Conservation (phyloP, 1,140 invertebrate species). For the Aphelenchoides fujianensis region DNA sequence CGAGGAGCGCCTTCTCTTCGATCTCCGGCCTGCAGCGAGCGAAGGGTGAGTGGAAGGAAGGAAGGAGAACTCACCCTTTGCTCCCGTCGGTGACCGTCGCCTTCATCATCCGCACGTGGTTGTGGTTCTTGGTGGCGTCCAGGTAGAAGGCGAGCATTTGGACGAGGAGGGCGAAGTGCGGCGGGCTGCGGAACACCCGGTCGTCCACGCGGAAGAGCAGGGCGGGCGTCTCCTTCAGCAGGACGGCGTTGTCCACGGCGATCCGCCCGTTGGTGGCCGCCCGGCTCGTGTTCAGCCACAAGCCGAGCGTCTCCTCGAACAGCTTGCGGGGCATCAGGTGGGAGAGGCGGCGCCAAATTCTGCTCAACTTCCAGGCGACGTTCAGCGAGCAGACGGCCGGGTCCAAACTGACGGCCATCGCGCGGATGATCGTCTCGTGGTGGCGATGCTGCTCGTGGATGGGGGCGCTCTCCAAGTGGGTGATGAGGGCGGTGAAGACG, state of each 20-base stretch:
- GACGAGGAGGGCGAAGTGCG: constrained; percentile 39
- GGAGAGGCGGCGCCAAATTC: constrained; percentile 42
- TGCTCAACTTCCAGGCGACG: constrained; percentile 29
- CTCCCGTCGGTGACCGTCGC: constrained; percentile 9
- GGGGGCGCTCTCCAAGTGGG: constrained; percentile 28
- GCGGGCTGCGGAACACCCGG: constrained; percentile 40
- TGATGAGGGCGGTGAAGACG: constrained; percentile 16
- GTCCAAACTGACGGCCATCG: constrained; percentile 38
- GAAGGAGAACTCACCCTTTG: constrained; percentile 11
- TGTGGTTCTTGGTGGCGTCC: constrained; percentile 41
- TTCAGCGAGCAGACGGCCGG: background rate
- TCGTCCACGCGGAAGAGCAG: constrained; percentile 42
- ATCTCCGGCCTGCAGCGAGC: constrained; percentile 38
- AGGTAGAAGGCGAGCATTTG: constrained; percentile 44
- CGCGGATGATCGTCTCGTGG: constrained; percentile 38
- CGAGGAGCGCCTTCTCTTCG: constrained; percentile 38
- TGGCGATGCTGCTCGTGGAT: constrained; percentile 43
- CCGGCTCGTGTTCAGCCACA: constrained; percentile 36
- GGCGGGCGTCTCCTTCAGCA: constrained; percentile 37
- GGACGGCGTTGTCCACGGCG: constrained; percentile 34
- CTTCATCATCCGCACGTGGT: constrained; percentile 30
- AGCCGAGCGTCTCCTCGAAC: constrained; percentile 40
- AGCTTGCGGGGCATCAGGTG: constrained; percentile 43
- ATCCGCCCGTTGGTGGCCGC: constrained; percentile 26
- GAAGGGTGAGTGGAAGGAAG: constrained; percentile 21